Conservation (phyloP, 2,113 vertebrate genomes). For the Pholis gunnellus region DNA sequence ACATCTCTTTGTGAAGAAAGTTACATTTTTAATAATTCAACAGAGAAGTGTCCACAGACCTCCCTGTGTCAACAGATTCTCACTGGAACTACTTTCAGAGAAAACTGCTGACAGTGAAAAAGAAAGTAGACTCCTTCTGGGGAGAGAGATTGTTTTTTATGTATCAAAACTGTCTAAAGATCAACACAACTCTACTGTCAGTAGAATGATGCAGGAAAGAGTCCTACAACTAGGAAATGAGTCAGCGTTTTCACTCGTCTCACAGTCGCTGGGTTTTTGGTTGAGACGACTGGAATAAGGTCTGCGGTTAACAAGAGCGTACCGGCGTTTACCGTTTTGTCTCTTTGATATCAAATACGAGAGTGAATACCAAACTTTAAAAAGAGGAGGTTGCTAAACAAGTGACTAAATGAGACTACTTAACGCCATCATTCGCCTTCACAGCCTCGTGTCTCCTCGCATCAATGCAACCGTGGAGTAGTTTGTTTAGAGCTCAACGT, state of each 20-base stretch:
- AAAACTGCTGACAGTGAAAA: conserved; percentile 38
- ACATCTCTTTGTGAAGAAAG: neutral
- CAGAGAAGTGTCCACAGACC: conserved; percentile 21
- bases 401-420: too few relatives aligned
- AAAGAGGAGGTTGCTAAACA: too few relatives aligned
- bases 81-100: conserved; percentile 29
- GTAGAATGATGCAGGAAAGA: too few relatives aligned
- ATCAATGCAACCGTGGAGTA: too few relatives aligned
- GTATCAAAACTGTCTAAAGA: neutral
- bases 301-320: too few relatives aligned
- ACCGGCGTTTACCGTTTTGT: too few relatives aligned
- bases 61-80: conserved; percentile 28
- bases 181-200: neutral
- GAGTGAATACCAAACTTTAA: too few relatives aligned
- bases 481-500: too few relatives aligned
- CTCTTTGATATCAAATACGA: too few relatives aligned
- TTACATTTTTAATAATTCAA: conserved; percentile 34
- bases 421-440: too few relatives aligned
- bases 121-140: conserved; percentile 1
- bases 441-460: too few relatives aligned
- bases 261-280: neutral
- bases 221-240: neutral
- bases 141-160: conserved; percentile 17
- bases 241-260: neutral
- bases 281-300: too few relatives aligned